These are phyloP conservation scores for Hippoglossus stenolepis DNA, from an alignment of 2,113 vertebrate species.

Conservation along the genomic window DNA sequence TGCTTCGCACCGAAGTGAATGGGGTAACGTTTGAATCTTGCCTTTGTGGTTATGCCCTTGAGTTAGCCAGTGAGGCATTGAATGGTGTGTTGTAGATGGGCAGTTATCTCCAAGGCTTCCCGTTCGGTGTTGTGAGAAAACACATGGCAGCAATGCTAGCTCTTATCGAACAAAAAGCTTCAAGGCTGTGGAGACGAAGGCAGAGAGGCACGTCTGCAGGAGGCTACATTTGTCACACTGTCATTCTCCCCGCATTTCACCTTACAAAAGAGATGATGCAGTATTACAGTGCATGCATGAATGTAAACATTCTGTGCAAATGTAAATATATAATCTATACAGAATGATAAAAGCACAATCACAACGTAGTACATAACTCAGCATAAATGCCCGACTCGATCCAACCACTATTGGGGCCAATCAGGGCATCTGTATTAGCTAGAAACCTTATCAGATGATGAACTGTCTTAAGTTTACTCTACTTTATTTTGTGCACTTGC, in stretches of 20 bases:
- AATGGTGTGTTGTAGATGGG: conserved; percentile 72
- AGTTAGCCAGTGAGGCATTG: conserved; percentile 66
- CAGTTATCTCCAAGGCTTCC: conserved; percentile 77
- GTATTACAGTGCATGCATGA: neutral
- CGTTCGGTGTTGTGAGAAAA: conserved; percentile 67
- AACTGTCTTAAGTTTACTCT: neutral
- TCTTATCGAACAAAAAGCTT: conserved; percentile 47
- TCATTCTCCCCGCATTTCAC: conserved; percentile 11
- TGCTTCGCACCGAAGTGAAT: conserved; percentile 61
- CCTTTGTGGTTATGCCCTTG: conserved; percentile 72
- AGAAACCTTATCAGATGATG: neutral
- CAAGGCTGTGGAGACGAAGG: conserved; percentile 56
- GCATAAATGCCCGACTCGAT: neutral
- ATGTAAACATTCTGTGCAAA: neutral
- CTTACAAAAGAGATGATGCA: neutral
- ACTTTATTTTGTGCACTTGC: neutral
- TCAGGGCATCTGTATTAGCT: too few species aligned
- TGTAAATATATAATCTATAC: neutral
- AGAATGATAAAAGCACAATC: neutral
- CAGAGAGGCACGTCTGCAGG: conserved; percentile 49
- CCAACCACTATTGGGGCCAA: too few species aligned
- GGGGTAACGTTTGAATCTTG: conserved; percentile 59
- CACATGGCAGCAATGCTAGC: conserved; percentile 49
- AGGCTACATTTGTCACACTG: conserved; percentile 34
- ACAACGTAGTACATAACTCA: neutral